Evolutionary conservation across 2,113 vertebrate species (phyloP), one percentile per base, ranked within the genome.

Genomic region (Tenebrosternarchus preto): DNA sequence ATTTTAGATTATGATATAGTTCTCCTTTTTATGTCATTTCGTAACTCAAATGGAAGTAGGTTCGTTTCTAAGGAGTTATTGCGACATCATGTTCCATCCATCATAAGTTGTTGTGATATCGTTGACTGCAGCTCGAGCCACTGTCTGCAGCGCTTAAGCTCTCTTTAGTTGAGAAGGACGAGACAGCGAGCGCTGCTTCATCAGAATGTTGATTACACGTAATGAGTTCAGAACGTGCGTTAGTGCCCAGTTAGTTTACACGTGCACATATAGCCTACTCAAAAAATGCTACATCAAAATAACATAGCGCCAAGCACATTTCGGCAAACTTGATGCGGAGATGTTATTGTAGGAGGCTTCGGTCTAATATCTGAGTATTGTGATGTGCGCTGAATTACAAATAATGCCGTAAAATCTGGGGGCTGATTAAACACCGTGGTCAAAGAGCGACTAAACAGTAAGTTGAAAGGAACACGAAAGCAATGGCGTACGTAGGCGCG

Each of bases 321-420:
- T 78, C 68, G 33, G 4, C 39, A 22, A 59, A 27, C 6, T 2
- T 24, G 8, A 8, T 53, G 59, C 39, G 1, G 43, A 59, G 71
- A 43, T 46, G 55, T 68, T 68, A 80, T 29, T 66, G 16, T 22
- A 27, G 43, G 46, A 66, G 55, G n/a, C 24, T 31, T 75, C 39
- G 6, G 24, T 36, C 61, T 80, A 80, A 80, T 74, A 68, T 68
- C 31, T 67, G 50, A 68, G 46, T 59, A 68, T 68, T 75, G 59
- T 53, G 79, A 68, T 46, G 61, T 53, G 66, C 71, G 33, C 22
- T 78, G 69, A 82, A 82, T 82, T 78, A 73, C 73, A 82, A 70
- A 82, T 78, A 55, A 73, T 71, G 74, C 33, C 46, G 63, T 73
- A 67, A 63, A 82, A 78, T 27, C 50, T 29, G 43, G 63, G 61